These are phyloP conservation scores for Arge pagana DNA, from an alignment of 2,888 invertebrate genomes.

Conservation along the genomic window DNA sequence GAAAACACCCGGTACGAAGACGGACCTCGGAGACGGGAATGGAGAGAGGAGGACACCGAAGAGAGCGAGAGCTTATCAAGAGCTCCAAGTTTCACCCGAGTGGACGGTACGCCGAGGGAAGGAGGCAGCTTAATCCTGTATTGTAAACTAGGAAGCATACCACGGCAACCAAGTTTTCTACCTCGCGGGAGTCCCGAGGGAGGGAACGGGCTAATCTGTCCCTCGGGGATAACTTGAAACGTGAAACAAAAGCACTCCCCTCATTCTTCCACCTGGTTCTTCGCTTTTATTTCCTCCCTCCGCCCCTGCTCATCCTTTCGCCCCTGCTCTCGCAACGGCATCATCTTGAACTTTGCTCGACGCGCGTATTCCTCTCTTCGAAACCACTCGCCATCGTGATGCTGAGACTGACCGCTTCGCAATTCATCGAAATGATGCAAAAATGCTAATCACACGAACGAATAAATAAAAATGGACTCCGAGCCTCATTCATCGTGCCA, in stretches of 20 bases:
- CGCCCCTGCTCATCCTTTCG: slow-evolving; percentile 6
- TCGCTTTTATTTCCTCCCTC: slow-evolving; percentile 32
- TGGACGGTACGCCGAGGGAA: slow-evolving; percentile 30
- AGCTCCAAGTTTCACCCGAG: slow-evolving; percentile 49
- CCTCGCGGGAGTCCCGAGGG: slow-evolving; percentile 29
- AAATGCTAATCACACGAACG: no score
- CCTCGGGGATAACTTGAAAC: slow-evolving; percentile 50
- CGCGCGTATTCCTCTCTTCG: no score
- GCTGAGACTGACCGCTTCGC: no score
- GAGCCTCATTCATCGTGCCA: no score
- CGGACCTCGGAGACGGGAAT: slow-evolving; percentile 21
- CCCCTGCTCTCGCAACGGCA: neutral
- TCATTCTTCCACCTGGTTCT: neutral
- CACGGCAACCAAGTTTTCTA: slow-evolving; percentile 47
- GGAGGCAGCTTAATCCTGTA: slow-evolving; percentile 49
- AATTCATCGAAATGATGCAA: no score
- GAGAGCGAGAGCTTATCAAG: slow-evolving; percentile 48
- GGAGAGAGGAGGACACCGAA: slow-evolving; percentile 19
- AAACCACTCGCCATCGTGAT: no score
- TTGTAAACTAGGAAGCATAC: slow-evolving; percentile 52
- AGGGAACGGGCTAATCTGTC: slow-evolving; percentile 49
- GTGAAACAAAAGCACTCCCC: slow-evolving; percentile 44
- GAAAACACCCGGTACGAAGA: slow-evolving; percentile 23
- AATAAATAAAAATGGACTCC: no score
- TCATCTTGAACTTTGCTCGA: no score